Evolutionary conservation across 2,797 vertebrate genomes (phyloP).

Genomic region (Ceryle rudis): DNA sequence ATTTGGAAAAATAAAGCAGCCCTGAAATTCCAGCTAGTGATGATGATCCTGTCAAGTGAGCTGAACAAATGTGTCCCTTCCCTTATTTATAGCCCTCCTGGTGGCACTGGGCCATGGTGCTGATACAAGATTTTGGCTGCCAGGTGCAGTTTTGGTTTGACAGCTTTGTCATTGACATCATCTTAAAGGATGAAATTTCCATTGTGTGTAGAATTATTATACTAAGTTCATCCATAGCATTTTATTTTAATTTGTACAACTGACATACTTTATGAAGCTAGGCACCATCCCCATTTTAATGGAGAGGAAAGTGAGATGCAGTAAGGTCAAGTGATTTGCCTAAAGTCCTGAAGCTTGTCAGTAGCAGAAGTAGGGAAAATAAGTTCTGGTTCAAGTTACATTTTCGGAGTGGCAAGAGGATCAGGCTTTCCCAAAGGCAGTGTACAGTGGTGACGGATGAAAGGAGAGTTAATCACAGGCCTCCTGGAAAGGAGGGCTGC

Average conservation of each 20-base stretch:
- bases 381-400: constrained; percentile 40
- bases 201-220: not conserved
- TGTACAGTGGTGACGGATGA: constrained; percentile 23
- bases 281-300: not conserved
- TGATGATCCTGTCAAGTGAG: not conserved
- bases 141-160: constrained; percentile 33
- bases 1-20: not conserved
- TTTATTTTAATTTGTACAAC: constrained; percentile 41
- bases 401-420: not conserved
- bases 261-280: constrained; percentile 35
- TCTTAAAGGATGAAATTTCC: constrained; percentile 40
- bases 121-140: constrained; percentile 31
- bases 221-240: not conserved
- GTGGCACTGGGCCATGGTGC: not conserved
- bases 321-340: constrained; percentile 37
- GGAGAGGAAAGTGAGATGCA: constrained; percentile 1
- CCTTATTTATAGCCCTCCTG: not conserved
- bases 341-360: not conserved
- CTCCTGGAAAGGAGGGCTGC: constrained; percentile 58
- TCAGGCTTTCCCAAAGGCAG: constrained; percentile 59
- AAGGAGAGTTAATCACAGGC: constrained; percentile 53
- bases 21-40: not conserved
- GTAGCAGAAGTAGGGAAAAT: constrained; percentile 2
- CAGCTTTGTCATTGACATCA: constrained; percentile 15
- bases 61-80: not conserved